Conservation (phyloP, 2,888 invertebrate species). For the Odontocolon sp. region DNA sequence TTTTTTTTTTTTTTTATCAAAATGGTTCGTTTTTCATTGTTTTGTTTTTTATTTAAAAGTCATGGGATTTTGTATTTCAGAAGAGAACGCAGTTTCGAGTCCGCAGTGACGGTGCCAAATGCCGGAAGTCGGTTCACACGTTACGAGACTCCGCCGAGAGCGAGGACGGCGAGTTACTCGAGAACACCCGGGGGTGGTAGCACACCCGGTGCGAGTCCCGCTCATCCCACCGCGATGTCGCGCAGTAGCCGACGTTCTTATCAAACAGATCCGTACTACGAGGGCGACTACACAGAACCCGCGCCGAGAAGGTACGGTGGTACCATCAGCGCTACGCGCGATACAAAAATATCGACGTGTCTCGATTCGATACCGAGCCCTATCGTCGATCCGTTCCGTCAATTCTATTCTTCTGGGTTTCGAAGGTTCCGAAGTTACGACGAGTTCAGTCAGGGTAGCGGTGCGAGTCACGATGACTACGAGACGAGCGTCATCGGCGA, state of each 20-base stretch:
- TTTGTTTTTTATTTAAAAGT: not conserved
- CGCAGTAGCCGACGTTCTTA: slow-evolving; percentile 79
- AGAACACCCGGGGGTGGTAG: slow-evolving; percentile 80
- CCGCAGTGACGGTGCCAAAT: slow-evolving; percentile 78
- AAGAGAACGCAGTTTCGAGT: slow-evolving; percentile 78
- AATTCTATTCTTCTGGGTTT: slow-evolving; percentile 50
- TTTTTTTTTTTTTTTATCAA: not conserved
- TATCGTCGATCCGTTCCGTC: slow-evolving; percentile 47
- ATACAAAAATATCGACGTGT: slow-evolving; percentile 37
- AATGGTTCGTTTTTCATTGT: no score
- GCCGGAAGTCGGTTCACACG: slow-evolving; percentile 82
- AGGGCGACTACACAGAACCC: slow-evolving; percentile 77
- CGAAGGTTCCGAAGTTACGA: slow-evolving; percentile 86
- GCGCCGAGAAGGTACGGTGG: slow-evolving; percentile 64
- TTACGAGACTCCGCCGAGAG: slow-evolving; percentile 84
- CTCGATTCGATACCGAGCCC: slow-evolving; percentile 34
- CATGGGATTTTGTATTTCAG: not conserved
- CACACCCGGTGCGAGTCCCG: slow-evolving; percentile 80
- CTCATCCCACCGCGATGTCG: slow-evolving; percentile 83
- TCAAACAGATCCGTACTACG: slow-evolving; percentile 78
- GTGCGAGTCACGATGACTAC: slow-evolving; percentile 86
- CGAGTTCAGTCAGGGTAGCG: slow-evolving; percentile 88
- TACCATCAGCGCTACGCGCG: slow-evolving; percentile 44
- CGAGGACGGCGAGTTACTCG: slow-evolving; percentile 83
- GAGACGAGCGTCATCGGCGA: slow-evolving; percentile 74